Conservation (phyloP, 2,888 invertebrate genomes). For the Cantharis lateralis region DNA sequence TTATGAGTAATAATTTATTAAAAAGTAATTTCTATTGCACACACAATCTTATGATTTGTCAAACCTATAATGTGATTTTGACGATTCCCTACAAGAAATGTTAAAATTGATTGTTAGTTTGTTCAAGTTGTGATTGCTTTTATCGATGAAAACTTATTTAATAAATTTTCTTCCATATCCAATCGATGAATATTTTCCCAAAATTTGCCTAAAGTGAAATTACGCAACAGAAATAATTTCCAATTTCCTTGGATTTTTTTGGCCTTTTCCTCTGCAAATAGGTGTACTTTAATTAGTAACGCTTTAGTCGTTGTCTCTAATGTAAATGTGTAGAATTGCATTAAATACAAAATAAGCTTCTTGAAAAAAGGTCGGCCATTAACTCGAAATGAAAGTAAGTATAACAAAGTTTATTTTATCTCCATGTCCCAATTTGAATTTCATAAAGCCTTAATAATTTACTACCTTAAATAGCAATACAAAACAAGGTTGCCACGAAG, state of each 20-base stretch:
- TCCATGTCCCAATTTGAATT: slow-evolving; percentile 10
- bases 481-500: slow-evolving; percentile 3
- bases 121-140: background rate
- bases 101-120: background rate
- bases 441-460: slow-evolving; percentile 12
- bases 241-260: background rate
- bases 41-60: background rate
- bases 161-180: background rate
- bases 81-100: background rate
- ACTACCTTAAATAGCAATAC: slow-evolving; percentile 10
- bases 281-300: background rate
- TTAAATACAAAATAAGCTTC: background rate
- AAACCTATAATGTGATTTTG: background rate
- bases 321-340: background rate
- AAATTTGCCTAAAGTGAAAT: background rate
- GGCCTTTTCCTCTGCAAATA: background rate
- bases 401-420: slow-evolving; percentile 8
- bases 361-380: slow-evolving; percentile 17
- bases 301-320: background rate
- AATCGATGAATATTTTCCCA: background rate
- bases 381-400: slow-evolving; percentile 7
- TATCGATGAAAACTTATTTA: background rate
- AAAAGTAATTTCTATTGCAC: too few species aligned
- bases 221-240: background rate
- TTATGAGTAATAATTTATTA: too few species aligned